Base-by-base conservation (phyloP, 1,140 invertebrate species). In the Papilio polyxenes region DNA sequence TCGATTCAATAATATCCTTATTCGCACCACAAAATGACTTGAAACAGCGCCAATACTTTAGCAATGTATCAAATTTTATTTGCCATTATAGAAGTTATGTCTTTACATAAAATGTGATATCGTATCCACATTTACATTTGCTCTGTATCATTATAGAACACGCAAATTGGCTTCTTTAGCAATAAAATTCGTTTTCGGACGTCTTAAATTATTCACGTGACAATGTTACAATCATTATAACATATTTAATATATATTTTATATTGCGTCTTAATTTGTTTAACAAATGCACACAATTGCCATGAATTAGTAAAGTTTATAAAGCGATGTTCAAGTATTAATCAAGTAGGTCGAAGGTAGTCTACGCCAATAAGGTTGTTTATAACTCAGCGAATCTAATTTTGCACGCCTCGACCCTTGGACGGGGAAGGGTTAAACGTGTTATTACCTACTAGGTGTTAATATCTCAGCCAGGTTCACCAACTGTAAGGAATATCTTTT, bases 331-430 rank as follows among this genome's bases (percentile, higher is more conserved):
- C 81, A 84, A 77, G 84, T 90, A 91, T 92, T 92, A 91, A 92
- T 92, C 91, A 91, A 91, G 81, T 83, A 72, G 82, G 83, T 85
- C 84, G 83, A 86, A 81, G 83, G 85, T 84, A 89, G 89, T 91
- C 89, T 82, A 76, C 82, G 82, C 91, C 91, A 92, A 92, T 92
- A 92, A 91, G 85, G 88, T 81, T 90, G 88, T 91, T 88, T 90
- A 92, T 92, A 92, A 91, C 90, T 91, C 90, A 90, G 85, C 78
- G 85, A 91, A 92, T 92, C 91, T 91, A 92, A 92, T 92, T 92
- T 92, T 86, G 88, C 86, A 82, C 87, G 83, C 85, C 84, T 83
- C 87, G 85, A 85, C 84, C 85, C 80, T 80, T 72, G 85, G 85
- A 75, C 81, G 84, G 80, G 82, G 84, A 87, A 87, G 90, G 89